Evolutionary conservation across 64 coral and sea anemone genomes (phyloP), one percentile per base, ranked within the genome.

Genomic region (Montipora sp.): DNA sequence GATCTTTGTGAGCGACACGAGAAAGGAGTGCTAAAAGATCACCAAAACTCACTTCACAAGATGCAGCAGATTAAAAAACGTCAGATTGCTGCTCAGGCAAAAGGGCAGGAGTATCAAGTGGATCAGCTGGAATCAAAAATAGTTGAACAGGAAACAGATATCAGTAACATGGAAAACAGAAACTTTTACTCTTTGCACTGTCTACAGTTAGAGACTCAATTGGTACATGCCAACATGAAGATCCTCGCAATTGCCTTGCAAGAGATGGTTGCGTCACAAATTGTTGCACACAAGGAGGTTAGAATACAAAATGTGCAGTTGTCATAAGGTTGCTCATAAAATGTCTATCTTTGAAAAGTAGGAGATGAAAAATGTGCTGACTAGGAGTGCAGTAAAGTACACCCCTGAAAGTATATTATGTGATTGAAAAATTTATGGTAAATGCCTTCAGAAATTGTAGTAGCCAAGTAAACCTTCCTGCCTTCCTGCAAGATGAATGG

Each of bases 41-140:
- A 99, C 73, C 98, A 99, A 79, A 91, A 99, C 75, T 92, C 98
- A 0, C 77, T 99, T 24, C 98, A 99, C 9, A 99, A 99, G 59
- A 99, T 99, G 98, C 98, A 99, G 47, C 98, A 99, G 75, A 99
- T 99, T 66, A 99, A 99, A 81, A 99, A 99, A 53, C 88, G 98
- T 24, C 98, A 99, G 77, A 99, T 99, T 21, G 80, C 91, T 16
- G 94, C 98, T 12, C 98, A 99, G 19, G 98, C 98, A 48, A 94
- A 95, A 69, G 98, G 98, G 0, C 98, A 99, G 53, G 98, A 99
- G 7, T 83, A 96, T 27, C 71, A 91, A 15, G 92, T 99, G 0
- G 98, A 99, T 60, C 92, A 95, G 36, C 80, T 99, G 51, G 98
- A 99, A 65, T 94, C 94, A 50, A 93, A 96, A 87, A 99, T 99